Base-by-base conservation (phyloP, 2,113 vertebrate genomes). In the Clarias magur region DNA sequence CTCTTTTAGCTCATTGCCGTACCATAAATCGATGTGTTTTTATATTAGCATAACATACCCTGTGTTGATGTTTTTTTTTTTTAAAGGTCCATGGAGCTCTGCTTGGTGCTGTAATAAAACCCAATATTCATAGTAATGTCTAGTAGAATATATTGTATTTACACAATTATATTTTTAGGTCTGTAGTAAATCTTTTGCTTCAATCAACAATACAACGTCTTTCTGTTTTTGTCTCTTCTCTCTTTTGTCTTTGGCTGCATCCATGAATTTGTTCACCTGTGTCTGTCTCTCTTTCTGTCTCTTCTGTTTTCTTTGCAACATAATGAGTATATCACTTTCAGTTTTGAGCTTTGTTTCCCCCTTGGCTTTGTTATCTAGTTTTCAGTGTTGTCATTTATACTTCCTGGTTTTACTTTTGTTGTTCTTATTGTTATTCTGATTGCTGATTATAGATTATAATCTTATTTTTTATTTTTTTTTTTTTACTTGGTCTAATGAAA, bases 211-310 rank as follows among this genome's bases (percentile, higher is more conserved):
- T 48, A 11, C 70, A 75, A 12, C 11, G 23, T 56, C 0, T 78
- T 78, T 56, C 6, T 56, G 25, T 27, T 53, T 59, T 73, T 53
- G 72, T 75, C 21, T 38, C 30, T 2, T 19, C 6, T 25, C 34
- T 11, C 4, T 48, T 75, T 75, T 75, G 73, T 76, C 15, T 2
- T 54, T 1, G 6, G 13, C 53, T 79, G 9, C 53, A 0, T 56
- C 75, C n/a, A n/a, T 79, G 23, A 79, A 79, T 56, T n/a, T 54
- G 48, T 27, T 54, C 75, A 78, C 75, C 38, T 54, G 12, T 78
- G 75, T 54, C 11, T 76, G n/a, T 21, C 4, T 76, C 72, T 11
- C 21, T 25, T 23, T 42, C 38, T 75, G 72, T 63, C 17, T 73
- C 23, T 70, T 70, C 27, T 72, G 17, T 70, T 30, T 73, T 75